A percentile compares a stretch with the other conserved stretches of the same genome.
Conservation (phyloP, 2,797 vertebrate genomes). For the Chrysocyon brachyurus region DNA sequence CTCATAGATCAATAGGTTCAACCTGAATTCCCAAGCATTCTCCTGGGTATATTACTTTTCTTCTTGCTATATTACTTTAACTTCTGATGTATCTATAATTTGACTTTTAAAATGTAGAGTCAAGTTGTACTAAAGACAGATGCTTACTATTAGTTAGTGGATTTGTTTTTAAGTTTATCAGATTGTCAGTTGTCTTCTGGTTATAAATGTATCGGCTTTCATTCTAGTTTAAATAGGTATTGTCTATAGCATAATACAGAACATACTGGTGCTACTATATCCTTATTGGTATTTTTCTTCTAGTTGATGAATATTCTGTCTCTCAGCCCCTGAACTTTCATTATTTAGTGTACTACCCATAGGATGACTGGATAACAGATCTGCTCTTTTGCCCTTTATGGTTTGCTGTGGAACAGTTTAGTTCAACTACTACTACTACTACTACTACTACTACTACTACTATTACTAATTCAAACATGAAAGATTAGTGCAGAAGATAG, state of each 20-base stretch:
- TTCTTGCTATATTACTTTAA: neutral
- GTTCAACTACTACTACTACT: neutral
- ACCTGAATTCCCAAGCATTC: fast-evolving
- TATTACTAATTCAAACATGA: neutral
- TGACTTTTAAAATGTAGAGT: slow-evolving; percentile 14
- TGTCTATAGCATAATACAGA: neutral
- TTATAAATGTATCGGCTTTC: neutral
- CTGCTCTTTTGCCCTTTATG: neutral
- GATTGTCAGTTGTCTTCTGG: neutral
- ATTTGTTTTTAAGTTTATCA: slow-evolving; percentile 8
- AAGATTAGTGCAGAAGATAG: neutral
- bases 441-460: neutral
- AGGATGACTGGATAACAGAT: neutral
- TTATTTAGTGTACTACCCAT: neutral
- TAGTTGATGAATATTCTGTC: neutral
- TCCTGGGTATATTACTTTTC: neutral
- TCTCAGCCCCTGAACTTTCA: neutral
- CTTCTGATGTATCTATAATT: neutral
- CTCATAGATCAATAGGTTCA: neutral
- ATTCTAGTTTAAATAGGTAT: slow-evolving; percentile 49
- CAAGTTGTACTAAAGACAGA: neutral
- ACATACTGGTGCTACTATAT: neutral
- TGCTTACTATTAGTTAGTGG: neutral
- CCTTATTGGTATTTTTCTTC: neutral
- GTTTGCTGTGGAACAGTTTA: neutral